phyloP scores from a whole-genome alignment of 2,888 invertebrate species.

The Chydorus sphaericus region DNA sequence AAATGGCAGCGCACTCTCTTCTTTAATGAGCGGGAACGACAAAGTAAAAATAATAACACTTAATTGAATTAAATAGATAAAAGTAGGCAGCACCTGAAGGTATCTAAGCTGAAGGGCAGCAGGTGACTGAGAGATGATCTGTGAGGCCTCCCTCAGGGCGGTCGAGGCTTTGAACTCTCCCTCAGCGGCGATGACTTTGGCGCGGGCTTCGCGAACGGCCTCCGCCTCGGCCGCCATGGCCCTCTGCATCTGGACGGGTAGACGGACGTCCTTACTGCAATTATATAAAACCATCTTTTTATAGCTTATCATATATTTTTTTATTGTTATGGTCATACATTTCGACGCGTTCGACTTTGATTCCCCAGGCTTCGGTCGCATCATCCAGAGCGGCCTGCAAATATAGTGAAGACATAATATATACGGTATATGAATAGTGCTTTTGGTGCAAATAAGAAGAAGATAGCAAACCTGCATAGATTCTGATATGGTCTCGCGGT shows the following conservation, averaged over 20 bases:
- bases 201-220: constrained; percentile 79
- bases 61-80: no score
- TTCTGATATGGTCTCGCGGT: constrained; percentile 76
- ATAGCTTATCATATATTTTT: neutral
- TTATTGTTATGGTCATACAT: no score
- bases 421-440: no score
- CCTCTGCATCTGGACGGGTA: constrained; percentile 79
- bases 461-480: constrained; percentile 44
- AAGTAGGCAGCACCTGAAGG: no score
- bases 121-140: constrained; percentile 85
- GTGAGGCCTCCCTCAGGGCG: constrained; percentile 86
- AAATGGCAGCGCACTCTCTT: no score
- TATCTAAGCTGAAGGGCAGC: constrained; percentile 88
- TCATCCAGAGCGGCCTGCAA: constrained; percentile 58
- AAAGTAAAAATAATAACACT: neutral
- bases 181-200: constrained; percentile 65
- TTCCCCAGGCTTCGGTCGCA: constrained; percentile 80
- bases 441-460: no score
- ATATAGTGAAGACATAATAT: neutral
- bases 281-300: no score
- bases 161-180: constrained; percentile 91
- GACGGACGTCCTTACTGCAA: constrained; percentile 75
- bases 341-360: constrained; percentile 91
- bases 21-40: no score
- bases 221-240: constrained; percentile 96